Evolutionary conservation across 2,888 invertebrate genomes (phyloP), one percentile per base, ranked within the genome.

Genomic region (Cyaniris semiargus): DNA sequence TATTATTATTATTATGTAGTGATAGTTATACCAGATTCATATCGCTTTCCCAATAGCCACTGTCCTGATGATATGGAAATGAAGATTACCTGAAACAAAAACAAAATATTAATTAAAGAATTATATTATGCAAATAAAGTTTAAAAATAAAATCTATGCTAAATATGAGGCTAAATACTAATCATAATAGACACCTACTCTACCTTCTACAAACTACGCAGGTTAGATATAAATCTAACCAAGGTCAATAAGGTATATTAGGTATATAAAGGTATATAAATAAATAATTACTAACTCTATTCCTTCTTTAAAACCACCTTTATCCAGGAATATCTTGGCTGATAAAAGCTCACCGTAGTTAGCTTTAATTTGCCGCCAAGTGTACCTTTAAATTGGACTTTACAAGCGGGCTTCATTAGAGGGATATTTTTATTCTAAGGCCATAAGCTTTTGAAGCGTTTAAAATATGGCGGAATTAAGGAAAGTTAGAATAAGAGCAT

Each of bases 401-500:
- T 66, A 66, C 60, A 66, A 66, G 58, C 58, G 58, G 27, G 27
- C 27, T 66, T 66, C 66, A 66, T 66, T 66, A 66, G 66, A 66
- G 27, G 0, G 31, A 31, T 66, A 66, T 31, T 66, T 66, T 66
- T 66, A 66, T 66, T 66, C 66, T 66, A 66, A 66, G 66, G 27
- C 66, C 66, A 31, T 66, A 66, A 66, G 66, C 66, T 66, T 31
- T 27, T 31, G 66, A 66, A 31, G 13, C 5, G 66, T 18, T 66
- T 66, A 66, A 66, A 66, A 31, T 66, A 66, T 66, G 27, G 66
- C 66, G 60, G 23, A 31, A 66, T 66, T 66, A 66, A 15, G 66
- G 1, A 66, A 66, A 66, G 66, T 31, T 66, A 31, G 5, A 27
- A 31, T 66, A 27, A 27, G 8, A 58, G 8, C 23, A 60, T 23